Conservation (phyloP, 2,888 invertebrate species). For the Tillus elongatus region DNA sequence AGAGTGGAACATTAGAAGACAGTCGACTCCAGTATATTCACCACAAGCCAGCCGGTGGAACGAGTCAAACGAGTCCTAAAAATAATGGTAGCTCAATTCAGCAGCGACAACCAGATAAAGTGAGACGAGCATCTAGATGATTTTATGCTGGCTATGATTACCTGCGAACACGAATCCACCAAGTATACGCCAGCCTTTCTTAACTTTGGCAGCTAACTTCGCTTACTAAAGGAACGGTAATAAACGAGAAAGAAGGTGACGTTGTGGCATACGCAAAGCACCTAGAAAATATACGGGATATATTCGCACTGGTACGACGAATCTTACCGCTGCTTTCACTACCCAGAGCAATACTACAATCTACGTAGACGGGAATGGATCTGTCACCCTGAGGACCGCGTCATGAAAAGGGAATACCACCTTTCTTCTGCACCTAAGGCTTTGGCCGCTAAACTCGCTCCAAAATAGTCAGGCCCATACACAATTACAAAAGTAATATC, state of each 20-base stretch:
- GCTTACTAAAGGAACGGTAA: neutral
- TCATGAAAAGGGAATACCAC: conserved; percentile 3
- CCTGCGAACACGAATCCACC: conserved; percentile 21
- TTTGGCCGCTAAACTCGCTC: conserved; percentile 6
- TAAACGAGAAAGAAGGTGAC: too few species aligned
- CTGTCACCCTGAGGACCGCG: neutral
- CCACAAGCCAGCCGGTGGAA: conserved; percentile 32
- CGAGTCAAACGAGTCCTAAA: conserved; percentile 27
- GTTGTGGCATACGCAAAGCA: too few species aligned
- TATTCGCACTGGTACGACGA: conserved; percentile 1
- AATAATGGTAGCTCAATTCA: conserved; percentile 32
- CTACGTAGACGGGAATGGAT: conserved; percentile 5
- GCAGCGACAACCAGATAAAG: conserved; percentile 25
- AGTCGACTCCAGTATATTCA: conserved; percentile 24
- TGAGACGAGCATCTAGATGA: conserved; percentile 25
- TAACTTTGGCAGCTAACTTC: conserved; percentile 15
- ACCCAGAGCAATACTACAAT: conserved; percentile 9
- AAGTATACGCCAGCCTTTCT: too few species aligned
- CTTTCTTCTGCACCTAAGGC: neutral
- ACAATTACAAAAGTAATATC: too few species aligned
- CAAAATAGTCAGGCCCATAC: too few species aligned
- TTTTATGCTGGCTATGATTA: conserved; percentile 25
- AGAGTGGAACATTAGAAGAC: conserved; percentile 17
- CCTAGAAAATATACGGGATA: conserved; percentile 6
- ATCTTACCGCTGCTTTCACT: conserved; percentile 4